Evolutionary conservation across 37 sponge, comb jelly and placozoan genomes (phyloP).

Genomic region (Mnemiopsis leidyi): DNA sequence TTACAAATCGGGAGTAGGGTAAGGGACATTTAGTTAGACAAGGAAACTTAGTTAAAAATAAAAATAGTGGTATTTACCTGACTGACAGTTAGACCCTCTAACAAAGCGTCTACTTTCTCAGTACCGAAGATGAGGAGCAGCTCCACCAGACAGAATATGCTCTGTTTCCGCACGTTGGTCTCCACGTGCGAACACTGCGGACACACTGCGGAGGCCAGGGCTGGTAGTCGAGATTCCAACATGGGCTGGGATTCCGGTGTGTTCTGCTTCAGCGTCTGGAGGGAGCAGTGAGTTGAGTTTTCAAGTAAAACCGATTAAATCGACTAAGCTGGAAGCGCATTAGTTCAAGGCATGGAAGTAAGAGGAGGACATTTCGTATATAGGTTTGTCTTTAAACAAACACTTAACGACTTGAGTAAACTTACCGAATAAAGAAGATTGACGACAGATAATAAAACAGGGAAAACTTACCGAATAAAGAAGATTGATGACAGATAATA

Average conservation of each 20-base stretch:
- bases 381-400: no score
- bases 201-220: background rate
- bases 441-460: conserved; percentile 19
- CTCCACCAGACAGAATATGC: conserved; percentile 64
- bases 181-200: conserved; percentile 66
- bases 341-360: no score
- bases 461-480: conserved; percentile 17
- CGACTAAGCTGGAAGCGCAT: no score
- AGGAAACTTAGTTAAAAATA: background rate
- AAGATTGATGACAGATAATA: conserved; percentile 47
- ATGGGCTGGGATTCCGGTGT: background rate
- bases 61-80: background rate
- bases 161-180: conserved; percentile 46
- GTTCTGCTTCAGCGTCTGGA: conserved; percentile 36
- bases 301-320: no score
- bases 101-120: conserved; percentile 10
- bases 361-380: no score
- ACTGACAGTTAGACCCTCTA: conserved; percentile 29
- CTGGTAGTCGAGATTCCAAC: conserved; percentile 1
- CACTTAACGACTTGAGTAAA: no score
- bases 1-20: conserved; percentile 18
- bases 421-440: conserved; percentile 39
- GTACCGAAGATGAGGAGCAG: conserved; percentile 46
- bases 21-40: no score
- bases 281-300: no score